Evolutionary conservation across 2,113 vertebrate species (phyloP), one percentile per base, ranked within the genome.

Genomic region (Myiagra hebetior): DNA sequence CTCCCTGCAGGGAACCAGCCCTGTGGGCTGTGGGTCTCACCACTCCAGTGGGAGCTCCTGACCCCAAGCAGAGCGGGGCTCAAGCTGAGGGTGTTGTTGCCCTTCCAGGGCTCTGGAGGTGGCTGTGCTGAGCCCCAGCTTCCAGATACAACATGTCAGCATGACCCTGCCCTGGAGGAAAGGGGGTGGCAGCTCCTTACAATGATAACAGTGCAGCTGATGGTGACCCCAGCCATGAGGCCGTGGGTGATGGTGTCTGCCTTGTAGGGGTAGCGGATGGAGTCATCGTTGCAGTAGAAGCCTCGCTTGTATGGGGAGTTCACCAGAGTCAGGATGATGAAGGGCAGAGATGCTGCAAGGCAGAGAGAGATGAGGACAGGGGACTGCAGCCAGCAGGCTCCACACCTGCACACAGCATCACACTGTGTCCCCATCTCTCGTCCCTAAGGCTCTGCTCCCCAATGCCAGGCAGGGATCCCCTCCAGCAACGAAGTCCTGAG

Each of bases 211-310:
- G 98, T 99, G 98, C 98, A 98, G 62, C 98, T 97, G 96, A 99
- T 99, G 97, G 98, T 99, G 95, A 99, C 98, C 1, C 98, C 98
- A 0, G 99, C 99, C 99, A 99, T 98, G 97, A 99, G 97, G 89
- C 98, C 98, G 0, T 99, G 98, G 19, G 99, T 99, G 97, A 99
- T 99, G 96, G 99, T 99, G 97, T 99, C 99, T 0, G 97, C 91
- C 88, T 98, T 98, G 88, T 99, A 97, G 18, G 99, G 99, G 95
- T 99, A 99, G 55, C 83, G 98, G 97, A 99, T 99, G 97, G 98
- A 99, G 78, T 99, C 98, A 4, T 99, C 99, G 0, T 98, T 91
- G 27, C 99, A 99, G 97, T 99, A 99, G 95, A 99, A 98, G 1
- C 99, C 99, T 26, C 99, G 95, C 77, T 98, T 97, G 97, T 99